Base-by-base conservation (phyloP, 2,797 vertebrate species). In the Epinephelus malabaricus region DNA sequence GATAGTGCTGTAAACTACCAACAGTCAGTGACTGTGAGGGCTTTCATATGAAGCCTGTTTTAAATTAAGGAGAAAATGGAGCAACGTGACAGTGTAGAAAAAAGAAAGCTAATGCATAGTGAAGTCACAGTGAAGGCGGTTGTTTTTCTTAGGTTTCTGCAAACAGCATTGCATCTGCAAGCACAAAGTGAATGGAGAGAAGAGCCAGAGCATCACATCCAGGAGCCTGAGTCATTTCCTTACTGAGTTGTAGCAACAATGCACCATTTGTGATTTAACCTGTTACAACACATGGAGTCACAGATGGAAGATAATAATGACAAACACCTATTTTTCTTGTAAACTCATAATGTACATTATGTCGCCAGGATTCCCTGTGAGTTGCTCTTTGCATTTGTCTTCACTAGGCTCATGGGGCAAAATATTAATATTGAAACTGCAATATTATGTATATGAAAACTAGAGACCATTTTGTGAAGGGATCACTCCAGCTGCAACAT, bases 271-370 rank as follows among this genome's bases (percentile, higher is more conserved):
- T 66, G 51, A 69, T 72, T 76, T 66, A 25, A n/a, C 4, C 9
- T 60, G 40, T 66, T 62, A 55, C 30, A 73, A 56, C 77, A 75
- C 76, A 71, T 69, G 34, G 49, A 82, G 30, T 72, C 59, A 82
- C 78, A 83, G 70, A 78, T 80, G 62, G 76, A 79, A 65, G 38
- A 79, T 80, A n/a, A 68, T 69, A 69, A 78, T 82, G 68, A 78
- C 27, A 53, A 69, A 70, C 25, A 34, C 21, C 2, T 49, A 17
- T 58, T 27, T 76, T 59, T 40, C 27, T 76, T 62, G 50, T 73
- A 60, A 63, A 76, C 7, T 60, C 18, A 72, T 50, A 7, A 40
- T 46, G 30, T 55, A 56, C 25, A 74, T 73, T 30, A 62, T 9
- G 45, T 21, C 27, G 6, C 9, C 15, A 40, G 17, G n/a, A 67